Evolutionary conservation across 2,888 invertebrate genomes (phyloP), one percentile per base, ranked within the genome.

Genomic region (Cataglyphis rosenhaueri): DNA sequence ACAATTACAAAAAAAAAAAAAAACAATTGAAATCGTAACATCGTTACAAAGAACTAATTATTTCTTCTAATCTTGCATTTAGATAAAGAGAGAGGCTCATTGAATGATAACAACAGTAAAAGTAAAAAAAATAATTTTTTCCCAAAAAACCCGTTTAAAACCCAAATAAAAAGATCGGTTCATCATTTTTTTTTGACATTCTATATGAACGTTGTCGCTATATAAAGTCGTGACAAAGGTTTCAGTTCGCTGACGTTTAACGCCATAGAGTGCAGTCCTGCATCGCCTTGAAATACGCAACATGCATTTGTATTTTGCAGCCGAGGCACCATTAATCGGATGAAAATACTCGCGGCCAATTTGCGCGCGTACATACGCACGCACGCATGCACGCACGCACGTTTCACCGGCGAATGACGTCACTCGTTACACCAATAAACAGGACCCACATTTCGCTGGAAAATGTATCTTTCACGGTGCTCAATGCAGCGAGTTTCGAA

Each of bases 381-480:
- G 12, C 15, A 83, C 85, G 84, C 82, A 66, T 66, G 68, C 88
- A 52, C 44, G 12, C 18, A 83, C 84, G 84, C 82, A 66, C 70
- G 68, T 68, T 83, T 62, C 25, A 52, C 52, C 59, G 88, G 59
- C 62, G 84, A 75, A 85, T 90, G 90, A 90, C 90, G 90, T 90
- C 86, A 90, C 84, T 82, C 86, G 89, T 88, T 90, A 89, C 84
- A 89, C 85, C 86, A 90, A 90, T 88, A 90, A 90, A 90, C 90
- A 90, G 89, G 84, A 88, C 89, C 90, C 88, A 89, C 86, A 90
- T 90, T 89, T 88, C 88, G 85, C 79, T 81, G 79, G 84, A 86
- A 88, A 84, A 84, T 81, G 73, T 79, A 59, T 79, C 44, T 44
- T 71, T 35, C 21, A 44, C 59, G 32, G 9, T 32, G 38, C 71